A percentile compares a stretch with the other conserved stretches of the same genome.
These are phyloP conservation scores for Tokudaia muenninki DNA, from an alignment of 2,797 vertebrate species.

Conservation along the genomic window DNA sequence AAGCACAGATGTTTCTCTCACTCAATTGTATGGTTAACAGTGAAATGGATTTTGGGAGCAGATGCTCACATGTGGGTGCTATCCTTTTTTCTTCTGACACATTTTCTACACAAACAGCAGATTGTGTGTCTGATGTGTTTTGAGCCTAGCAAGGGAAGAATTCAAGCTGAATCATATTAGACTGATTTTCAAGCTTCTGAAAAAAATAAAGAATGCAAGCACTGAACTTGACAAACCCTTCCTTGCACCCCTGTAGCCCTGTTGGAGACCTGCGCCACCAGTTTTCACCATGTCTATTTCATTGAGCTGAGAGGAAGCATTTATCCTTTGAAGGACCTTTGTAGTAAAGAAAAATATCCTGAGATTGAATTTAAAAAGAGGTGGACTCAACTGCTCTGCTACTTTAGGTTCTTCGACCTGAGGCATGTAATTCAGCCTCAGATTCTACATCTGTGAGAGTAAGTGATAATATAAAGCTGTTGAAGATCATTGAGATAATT, in stretches of 20 bases:
- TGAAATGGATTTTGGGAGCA: conserved; percentile 75
- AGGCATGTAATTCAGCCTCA: conserved; percentile 41
- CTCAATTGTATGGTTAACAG: conserved; percentile 73
- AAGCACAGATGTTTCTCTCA: conserved; percentile 78
- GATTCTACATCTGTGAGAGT: conserved; percentile 42
- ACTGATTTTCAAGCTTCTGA: conserved; percentile 66
- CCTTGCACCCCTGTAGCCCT: background rate
- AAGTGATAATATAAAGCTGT: conserved; percentile 10
- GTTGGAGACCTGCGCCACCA: background rate
- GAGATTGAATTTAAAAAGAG: conserved; percentile 9
- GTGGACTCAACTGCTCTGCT: conserved; percentile 1
- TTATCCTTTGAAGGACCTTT: conserved; percentile 2
- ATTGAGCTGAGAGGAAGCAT: background rate
- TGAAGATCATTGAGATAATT: conserved; percentile 25
- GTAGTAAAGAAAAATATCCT: conserved; percentile 14
- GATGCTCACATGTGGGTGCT: conserved; percentile 57
- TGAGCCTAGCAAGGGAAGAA: conserved; percentile 44
- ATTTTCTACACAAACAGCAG: conserved; percentile 63
- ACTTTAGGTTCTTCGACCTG: background rate
- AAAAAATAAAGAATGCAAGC: conserved; percentile 45
- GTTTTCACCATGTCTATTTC: conserved; percentile 3
- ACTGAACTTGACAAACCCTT: conserved; percentile 51
- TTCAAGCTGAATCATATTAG: conserved; percentile 40
- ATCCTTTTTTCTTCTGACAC: conserved; percentile 71
- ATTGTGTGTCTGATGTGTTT: conserved; percentile 73